phyloP scores from a whole-genome alignment of 2,797 vertebrate genomes.

The Carcharodon carcharias region DNA sequence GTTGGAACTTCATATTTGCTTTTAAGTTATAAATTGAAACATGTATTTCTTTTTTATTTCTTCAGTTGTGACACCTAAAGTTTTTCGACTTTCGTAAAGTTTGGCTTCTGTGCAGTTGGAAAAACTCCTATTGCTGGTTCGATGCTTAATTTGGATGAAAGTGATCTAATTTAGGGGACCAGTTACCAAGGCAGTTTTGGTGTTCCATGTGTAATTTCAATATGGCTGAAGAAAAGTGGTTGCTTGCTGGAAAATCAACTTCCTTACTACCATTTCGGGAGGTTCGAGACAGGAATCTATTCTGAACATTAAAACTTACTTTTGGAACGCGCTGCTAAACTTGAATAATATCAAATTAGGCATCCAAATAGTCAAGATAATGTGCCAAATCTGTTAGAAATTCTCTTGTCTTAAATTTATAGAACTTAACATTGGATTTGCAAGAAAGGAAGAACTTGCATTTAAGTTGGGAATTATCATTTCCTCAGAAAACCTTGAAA shows the following conservation, averaged over 20 bases:
- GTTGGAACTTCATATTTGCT: neutral
- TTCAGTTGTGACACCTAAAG: neutral
- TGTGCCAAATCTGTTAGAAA: neutral
- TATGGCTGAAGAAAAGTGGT: neutral
- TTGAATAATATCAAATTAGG: neutral
- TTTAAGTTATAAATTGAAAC: neutral
- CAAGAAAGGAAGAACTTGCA: neutral
- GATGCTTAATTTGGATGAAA: neutral
- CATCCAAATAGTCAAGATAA: neutral
- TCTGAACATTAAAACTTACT: neutral
- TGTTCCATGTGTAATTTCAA: neutral
- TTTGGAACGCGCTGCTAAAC: neutral
- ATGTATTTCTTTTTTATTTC: neutral
- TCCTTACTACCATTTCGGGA: neutral
- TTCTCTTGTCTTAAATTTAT: neutral
- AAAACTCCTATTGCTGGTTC: neutral
- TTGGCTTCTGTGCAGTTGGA: neutral
- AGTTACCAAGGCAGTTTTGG: neutral
- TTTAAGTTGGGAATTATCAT: neutral
- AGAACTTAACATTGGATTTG: neutral
- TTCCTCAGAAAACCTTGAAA: neutral
- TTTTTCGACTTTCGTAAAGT: neutral
- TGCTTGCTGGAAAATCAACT: neutral
- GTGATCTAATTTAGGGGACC: neutral
- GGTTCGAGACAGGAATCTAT: neutral